Evolutionary conservation across 2,888 invertebrate genomes (phyloP).

Genomic region (Metopia argyrocephala): DNA sequence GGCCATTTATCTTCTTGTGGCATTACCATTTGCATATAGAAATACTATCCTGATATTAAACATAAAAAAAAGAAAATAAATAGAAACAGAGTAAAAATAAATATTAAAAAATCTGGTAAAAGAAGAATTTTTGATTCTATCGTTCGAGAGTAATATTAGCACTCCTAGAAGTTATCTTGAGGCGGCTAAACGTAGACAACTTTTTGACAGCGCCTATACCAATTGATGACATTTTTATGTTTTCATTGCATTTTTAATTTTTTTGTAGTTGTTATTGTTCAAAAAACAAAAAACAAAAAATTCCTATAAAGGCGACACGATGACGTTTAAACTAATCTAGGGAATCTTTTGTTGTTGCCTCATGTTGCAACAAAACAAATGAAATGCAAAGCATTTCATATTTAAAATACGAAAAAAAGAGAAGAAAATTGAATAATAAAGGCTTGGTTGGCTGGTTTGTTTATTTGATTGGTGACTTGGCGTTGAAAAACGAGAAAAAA

Average conservation of each 20-base stretch:
- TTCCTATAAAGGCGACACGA: conserved; percentile 64
- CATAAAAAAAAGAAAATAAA: too few relatives aligned
- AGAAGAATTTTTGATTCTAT: too few relatives aligned
- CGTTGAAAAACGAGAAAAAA: background rate
- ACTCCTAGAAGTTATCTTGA: background rate
- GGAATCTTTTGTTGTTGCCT: conserved; percentile 18
- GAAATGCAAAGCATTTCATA: background rate
- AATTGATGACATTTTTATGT: conserved; percentile 60
- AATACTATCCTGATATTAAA: background rate
- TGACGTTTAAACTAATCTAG: conserved; percentile 59
- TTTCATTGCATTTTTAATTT: conserved; percentile 33
- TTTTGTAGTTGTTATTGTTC: background rate
- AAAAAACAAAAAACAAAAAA: conserved; percentile 42
- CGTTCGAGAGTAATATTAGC: too few relatives aligned
- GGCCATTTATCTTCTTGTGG: background rate
- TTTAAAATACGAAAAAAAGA: background rate
- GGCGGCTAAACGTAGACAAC: background rate
- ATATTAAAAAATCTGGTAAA: too few relatives aligned
- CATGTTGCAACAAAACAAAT: background rate
- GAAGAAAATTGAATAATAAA: too few relatives aligned
- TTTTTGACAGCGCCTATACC: background rate
- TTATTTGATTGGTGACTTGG: background rate
- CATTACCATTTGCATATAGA: background rate
- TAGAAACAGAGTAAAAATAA: too few relatives aligned
- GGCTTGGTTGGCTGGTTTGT: background rate